Evolutionary conservation across 2,888 invertebrate genomes (phyloP).

Genomic region (Elysia crispata): DNA sequence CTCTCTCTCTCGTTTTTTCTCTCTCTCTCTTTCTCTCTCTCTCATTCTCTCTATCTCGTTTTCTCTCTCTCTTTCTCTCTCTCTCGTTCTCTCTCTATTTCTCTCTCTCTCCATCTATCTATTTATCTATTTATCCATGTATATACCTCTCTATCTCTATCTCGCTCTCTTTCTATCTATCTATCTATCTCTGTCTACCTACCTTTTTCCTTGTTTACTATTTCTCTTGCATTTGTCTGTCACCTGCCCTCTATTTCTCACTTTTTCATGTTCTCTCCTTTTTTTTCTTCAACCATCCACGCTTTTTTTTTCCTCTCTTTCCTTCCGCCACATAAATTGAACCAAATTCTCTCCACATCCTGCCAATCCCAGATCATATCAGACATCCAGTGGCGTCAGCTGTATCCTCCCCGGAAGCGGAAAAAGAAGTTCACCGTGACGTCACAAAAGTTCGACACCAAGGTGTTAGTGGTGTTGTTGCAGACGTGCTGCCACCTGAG

Average conservation of each 20-base stretch:
- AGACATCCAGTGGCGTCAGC: background rate
- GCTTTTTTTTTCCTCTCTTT: background rate
- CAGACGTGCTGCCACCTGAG: constrained; percentile 71
- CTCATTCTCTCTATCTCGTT: no score
- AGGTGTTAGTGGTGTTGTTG: constrained; percentile 64
- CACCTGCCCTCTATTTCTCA: background rate
- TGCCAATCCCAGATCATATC: background rate
- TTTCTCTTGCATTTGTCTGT: background rate
- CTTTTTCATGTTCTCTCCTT: background rate
- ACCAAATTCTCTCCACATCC: background rate
- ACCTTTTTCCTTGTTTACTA: no score
- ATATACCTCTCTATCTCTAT: no score
- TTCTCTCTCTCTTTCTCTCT: no score
- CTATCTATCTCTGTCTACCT: no score
- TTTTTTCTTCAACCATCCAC: constrained; percentile 14
- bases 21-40: no score
- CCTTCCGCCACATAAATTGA: background rate
- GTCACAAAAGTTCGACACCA: constrained; percentile 66
- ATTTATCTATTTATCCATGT: no score
- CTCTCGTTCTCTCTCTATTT: no score
- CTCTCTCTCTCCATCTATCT: no score
- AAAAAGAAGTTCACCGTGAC: constrained; percentile 33
- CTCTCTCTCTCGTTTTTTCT: constrained; percentile 17
- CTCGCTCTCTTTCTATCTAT: no score
- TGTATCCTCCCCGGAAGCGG: background rate